phyloP scores from a whole-genome alignment of 2,797 vertebrate genomes.

The Remorina albescens region DNA sequence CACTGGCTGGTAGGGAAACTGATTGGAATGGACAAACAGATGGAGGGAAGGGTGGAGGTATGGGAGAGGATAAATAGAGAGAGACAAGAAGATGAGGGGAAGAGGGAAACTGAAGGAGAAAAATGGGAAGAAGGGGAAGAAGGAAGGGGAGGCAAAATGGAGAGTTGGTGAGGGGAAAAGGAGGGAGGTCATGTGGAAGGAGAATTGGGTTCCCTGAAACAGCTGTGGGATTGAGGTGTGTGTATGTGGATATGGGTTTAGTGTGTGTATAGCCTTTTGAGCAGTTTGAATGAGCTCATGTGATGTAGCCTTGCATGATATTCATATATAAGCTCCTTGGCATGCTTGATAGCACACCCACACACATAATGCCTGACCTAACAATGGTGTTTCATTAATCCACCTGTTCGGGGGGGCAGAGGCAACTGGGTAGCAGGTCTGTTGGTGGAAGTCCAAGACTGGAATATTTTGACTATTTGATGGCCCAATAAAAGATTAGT shows the following conservation, averaged over 20 bases:
- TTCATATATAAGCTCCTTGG: constrained; percentile 60
- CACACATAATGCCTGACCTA: constrained; percentile 33
- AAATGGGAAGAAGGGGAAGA: constrained; percentile 24
- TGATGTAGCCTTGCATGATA: constrained; percentile 65
- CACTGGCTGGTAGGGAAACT: constrained; percentile 74
- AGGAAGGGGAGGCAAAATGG: constrained; percentile 41
- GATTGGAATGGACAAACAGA: constrained; percentile 87
- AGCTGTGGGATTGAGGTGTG: constrained; percentile 55
- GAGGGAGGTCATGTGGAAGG: constrained; percentile 16
- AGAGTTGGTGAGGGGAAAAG: constrained; percentile 20
- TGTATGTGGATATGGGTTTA: constrained; percentile 33
- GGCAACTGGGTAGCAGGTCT: not conserved
- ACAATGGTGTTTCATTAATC: constrained; percentile 35
- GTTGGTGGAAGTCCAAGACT: not conserved
- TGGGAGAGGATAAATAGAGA: constrained; percentile 51
- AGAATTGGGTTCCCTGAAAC: constrained; percentile 36
- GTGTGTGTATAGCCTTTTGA: constrained; percentile 54
- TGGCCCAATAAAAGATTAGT: not conserved
- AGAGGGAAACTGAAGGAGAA: constrained; percentile 31
- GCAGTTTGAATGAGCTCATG: constrained; percentile 56
- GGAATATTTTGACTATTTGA: not conserved
- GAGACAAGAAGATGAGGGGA: constrained; percentile 65
- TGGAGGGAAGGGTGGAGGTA: constrained; percentile 50
- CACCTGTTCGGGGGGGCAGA: constrained; percentile 9
- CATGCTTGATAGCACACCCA: constrained; percentile 47